Evolutionary conservation across 2,113 vertebrate genomes (phyloP).

Genomic region (Serinus canaria): DNA sequence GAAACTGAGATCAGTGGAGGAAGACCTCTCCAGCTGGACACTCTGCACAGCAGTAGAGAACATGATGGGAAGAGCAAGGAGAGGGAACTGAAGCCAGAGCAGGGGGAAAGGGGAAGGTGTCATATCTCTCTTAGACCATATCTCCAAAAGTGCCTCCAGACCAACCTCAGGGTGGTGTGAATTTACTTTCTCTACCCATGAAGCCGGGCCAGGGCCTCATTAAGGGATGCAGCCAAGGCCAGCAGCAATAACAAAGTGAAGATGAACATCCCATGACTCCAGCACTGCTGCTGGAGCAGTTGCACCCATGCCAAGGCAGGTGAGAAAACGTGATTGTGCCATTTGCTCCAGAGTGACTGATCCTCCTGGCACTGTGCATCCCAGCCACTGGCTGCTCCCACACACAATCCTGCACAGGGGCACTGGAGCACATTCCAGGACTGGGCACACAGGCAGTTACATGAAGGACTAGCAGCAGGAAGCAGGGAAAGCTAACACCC

Average conservation of each 20-base stretch:
- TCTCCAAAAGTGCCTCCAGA: neutral
- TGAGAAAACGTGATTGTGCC: neutral
- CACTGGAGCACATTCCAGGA: neutral
- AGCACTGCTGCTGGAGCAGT: neutral
- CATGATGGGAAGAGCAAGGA: neutral
- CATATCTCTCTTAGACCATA: accelerated
- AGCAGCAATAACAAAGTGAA: neutral
- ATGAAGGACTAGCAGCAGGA: neutral
- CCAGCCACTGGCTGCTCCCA: accelerated
- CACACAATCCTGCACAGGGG: neutral
- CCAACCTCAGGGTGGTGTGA: accelerated
- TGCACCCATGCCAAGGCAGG: neutral
- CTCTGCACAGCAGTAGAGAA: neutral
- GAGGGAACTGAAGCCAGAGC: neutral
- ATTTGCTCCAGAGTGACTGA: neutral
- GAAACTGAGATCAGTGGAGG: neutral
- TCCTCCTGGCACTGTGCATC: accelerated
- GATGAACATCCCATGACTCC: no score
- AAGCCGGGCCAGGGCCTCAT: neutral
- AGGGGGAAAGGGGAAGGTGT: neutral
- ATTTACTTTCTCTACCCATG: neutral
- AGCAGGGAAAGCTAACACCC: neutral
- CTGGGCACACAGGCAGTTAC: neutral
- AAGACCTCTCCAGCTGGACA: neutral
- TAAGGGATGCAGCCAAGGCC: neutral